Evolutionary conservation across 2,797 vertebrate genomes (phyloP).

Genomic region (Trichosurus vulpecula): DNA sequence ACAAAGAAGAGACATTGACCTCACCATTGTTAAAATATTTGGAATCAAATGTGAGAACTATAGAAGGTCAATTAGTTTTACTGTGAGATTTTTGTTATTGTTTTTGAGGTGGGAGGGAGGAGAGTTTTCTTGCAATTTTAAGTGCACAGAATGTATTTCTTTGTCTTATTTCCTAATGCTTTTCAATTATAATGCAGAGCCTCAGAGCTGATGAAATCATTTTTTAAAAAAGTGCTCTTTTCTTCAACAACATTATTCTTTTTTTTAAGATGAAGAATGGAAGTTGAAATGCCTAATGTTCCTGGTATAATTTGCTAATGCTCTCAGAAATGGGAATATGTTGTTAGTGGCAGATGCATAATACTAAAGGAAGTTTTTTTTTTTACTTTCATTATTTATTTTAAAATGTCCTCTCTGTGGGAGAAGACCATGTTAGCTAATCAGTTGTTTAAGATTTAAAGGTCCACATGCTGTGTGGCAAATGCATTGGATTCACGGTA

Average conservation of each 20-base stretch:
- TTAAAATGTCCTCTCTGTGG: slow-evolving; percentile 23
- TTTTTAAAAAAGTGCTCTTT: slow-evolving; percentile 31
- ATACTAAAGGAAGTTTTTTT: slow-evolving; percentile 13
- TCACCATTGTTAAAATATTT: background rate
- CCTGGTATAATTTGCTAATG: slow-evolving; percentile 46
- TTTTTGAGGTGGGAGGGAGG: background rate
- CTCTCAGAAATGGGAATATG: background rate
- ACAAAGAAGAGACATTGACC: background rate
- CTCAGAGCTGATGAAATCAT: slow-evolving; percentile 15
- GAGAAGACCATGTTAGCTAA: background rate
- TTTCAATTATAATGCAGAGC: slow-evolving; percentile 33
- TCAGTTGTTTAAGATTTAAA: background rate
- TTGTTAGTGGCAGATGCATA: background rate
- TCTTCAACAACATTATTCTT: background rate
- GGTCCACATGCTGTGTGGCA: background rate
- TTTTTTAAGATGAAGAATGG: slow-evolving; percentile 31
- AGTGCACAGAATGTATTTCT: background rate
- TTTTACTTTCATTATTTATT: slow-evolving; percentile 24
- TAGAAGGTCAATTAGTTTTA: background rate
- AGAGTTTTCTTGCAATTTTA: background rate
- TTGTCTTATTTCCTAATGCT: slow-evolving; percentile 6
- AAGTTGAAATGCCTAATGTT: slow-evolving; percentile 20
- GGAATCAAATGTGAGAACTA: background rate
- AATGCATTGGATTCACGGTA: slow-evolving; percentile 26
- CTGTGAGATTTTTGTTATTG: background rate